These are phyloP conservation scores for Holacanthella duospinosa DNA, from an alignment of 2,888 invertebrate genomes.

Conservation along the genomic window DNA sequence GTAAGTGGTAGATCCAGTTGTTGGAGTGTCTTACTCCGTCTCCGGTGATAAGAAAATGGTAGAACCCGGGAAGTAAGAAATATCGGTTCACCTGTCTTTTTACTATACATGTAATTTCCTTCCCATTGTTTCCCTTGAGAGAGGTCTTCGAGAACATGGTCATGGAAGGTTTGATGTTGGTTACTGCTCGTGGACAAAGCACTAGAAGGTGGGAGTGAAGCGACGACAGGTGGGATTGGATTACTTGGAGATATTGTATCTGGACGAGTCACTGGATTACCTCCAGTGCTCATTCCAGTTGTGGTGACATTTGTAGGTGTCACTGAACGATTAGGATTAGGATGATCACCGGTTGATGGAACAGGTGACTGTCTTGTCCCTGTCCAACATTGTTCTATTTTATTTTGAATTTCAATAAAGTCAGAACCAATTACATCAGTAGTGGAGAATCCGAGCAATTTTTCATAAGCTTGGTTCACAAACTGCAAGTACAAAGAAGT, in stretches of 20 bases:
- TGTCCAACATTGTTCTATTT: constrained; percentile 41
- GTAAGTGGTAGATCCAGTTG: background rate
- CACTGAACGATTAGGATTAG: background rate
- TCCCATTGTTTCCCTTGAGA: constrained; percentile 63
- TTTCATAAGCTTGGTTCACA: constrained; percentile 76
- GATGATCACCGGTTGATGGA: background rate
- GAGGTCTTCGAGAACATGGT: constrained; percentile 53
- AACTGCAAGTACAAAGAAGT: constrained; percentile 51
- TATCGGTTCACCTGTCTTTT: constrained; percentile 67
- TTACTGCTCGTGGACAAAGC: background rate
- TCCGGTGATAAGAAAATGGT: constrained; percentile 46
- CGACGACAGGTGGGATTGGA: background rate
- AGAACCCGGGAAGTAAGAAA: constrained; percentile 67
- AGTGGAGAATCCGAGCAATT: constrained; percentile 61
- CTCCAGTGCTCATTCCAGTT: background rate
- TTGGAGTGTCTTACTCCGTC: background rate
- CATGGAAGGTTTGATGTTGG: constrained; percentile 38
- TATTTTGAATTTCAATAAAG: constrained; percentile 48
- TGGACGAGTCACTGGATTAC: background rate
- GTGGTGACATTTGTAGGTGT: background rate
- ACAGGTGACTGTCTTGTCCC: background rate
- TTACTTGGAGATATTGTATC: background rate
- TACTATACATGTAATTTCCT: constrained; percentile 58
- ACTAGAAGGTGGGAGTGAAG: background rate
- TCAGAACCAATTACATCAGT: constrained; percentile 54